Evolutionary conservation across 1,140 invertebrate genomes (phyloP), one percentile per base, ranked within the genome.

Genomic region (Leptoteleia sp.): DNA sequence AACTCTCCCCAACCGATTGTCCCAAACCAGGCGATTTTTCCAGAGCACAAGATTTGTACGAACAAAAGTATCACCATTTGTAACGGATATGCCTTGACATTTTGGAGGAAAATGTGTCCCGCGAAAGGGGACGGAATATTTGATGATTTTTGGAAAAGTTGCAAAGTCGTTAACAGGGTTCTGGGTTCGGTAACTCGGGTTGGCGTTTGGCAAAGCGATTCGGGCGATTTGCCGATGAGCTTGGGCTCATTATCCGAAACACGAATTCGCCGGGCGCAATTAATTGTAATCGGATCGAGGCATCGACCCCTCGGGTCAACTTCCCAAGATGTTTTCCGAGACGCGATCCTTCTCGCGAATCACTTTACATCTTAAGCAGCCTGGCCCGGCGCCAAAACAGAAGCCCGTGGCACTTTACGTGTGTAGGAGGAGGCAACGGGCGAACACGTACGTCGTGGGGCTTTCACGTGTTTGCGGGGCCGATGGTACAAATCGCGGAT

Each of bases 371-470:
- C 57, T 68, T 64, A 40, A 77, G 40, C 64, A 50, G 55, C 65
- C 62, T 83, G 82, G 82, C 79, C 35, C 40, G 11, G 3, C 12
- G 79, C 82, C 82, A 83, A 75, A 12, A 54, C 38, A 33, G 45
- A 48, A 76, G 73, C 65, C 55, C n/a, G 48, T 50, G 31, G n/a
- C n/a, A 64, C 29, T 61, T 52, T 68, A 37, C 16, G 33, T 35
- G 50, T 42, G 43, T 73, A 48, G 79, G 78, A 71, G 73, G 67
- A 11, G 62, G 40, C 31, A 33, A 27, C 47, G 35, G 29, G 12
- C 25, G 8, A 2, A 22, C 19, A 22, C 19, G 5, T 22, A 22
- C 19, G 2, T 22, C 5, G 5, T 33, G 19, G 4, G 27, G 1
- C 9, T 1, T 12, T 17, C 7, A 52, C 15, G 27, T 43, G 29